Conservation (phyloP, 2,888 invertebrate species). For the Slavum lentiscoides region DNA sequence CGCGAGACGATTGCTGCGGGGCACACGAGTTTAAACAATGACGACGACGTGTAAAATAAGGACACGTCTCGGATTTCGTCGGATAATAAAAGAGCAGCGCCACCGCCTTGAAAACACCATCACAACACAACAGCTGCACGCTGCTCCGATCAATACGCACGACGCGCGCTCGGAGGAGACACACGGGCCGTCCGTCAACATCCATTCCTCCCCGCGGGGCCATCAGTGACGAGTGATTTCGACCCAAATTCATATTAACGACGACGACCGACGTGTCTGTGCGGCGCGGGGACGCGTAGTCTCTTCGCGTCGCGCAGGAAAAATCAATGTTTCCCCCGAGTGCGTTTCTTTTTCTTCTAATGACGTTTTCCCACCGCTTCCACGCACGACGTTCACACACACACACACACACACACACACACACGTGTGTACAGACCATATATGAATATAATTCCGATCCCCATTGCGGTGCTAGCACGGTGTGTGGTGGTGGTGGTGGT, state of each 20-base stretch:
- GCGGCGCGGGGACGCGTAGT: neutral
- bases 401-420: neutral
- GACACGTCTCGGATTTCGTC: too few relatives aligned
- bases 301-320: constrained; percentile 1
- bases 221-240: neutral
- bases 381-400: neutral
- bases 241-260: constrained; percentile 13
- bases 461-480: too few relatives aligned
- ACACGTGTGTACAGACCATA: neutral
- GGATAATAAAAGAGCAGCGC: neutral
- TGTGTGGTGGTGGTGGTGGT: neutral
- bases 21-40: too few relatives aligned
- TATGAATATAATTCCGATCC: too few relatives aligned
- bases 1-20: too few relatives aligned
- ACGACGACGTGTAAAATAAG: too few relatives aligned
- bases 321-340: constrained; percentile 42
- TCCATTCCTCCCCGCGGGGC: neutral
- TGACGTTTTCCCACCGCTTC: constrained; percentile 34
- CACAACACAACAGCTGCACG: neutral
- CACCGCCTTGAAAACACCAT: neutral
- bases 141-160: neutral
- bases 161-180: neutral
- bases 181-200: neutral
- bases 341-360: constrained; percentile 22
- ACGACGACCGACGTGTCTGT: neutral